phyloP scores from a whole-genome alignment of 2,113 vertebrate genomes.

The Edolisoma coerulescens region DNA sequence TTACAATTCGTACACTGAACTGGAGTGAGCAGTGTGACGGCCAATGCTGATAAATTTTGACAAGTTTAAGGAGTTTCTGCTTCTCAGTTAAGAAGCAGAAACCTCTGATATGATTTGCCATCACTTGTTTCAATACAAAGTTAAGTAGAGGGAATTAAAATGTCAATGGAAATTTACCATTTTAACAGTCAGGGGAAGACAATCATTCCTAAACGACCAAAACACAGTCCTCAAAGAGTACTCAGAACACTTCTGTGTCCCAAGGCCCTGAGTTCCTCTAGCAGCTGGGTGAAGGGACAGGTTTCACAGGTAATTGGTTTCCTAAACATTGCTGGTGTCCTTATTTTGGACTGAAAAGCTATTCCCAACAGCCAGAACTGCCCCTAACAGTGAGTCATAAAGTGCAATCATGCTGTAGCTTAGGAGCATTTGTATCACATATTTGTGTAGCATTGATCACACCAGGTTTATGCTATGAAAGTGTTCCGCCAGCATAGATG shows the following conservation, averaged over 20 bases:
- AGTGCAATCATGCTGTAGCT: not conserved
- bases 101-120: too few species aligned
- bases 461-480: not conserved
- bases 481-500: not conserved
- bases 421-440: not conserved
- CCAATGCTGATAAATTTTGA: not conserved
- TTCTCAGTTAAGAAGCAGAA: not conserved
- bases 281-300: rapidly evolving
- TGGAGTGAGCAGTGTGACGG: not conserved
- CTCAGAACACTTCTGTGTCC: not conserved
- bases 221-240: not conserved
- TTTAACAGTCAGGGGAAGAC: not conserved
- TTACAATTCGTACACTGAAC: not conserved
- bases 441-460: not conserved
- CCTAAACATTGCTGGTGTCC: not conserved
- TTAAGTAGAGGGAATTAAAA: not conserved
- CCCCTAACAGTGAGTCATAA: not conserved
- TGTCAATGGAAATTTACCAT: not conserved
- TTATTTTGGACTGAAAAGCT: not conserved
- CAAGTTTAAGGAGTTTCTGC: not conserved
- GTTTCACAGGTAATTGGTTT: not conserved
- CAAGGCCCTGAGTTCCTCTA: not conserved
- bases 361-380: not conserved
- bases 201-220: not conserved
- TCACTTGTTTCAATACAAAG: not conserved